Evolutionary conservation across 2,797 vertebrate genomes (phyloP).

Genomic region (Rhadinocentrus ornatus): DNA sequence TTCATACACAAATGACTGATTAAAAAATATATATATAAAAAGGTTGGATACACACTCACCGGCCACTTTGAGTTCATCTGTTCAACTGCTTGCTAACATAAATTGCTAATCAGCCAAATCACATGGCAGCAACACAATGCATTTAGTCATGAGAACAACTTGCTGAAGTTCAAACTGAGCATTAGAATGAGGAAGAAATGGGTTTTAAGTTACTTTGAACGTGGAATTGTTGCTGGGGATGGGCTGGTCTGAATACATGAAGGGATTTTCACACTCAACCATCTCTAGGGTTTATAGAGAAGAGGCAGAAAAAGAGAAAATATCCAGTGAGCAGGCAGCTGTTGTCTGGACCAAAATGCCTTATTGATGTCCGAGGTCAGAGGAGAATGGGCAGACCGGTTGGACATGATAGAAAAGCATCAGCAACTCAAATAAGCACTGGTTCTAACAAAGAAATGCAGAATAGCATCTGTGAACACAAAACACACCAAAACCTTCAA

Average conservation of each 20-base stretch:
- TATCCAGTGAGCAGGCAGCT: no score
- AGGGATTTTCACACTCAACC: no score
- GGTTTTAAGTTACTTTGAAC: neutral
- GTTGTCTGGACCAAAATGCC: constrained; percentile 28
- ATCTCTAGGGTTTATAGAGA: neutral
- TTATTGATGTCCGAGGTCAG: constrained; percentile 61
- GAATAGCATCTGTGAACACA: no score
- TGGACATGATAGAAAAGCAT: neutral
- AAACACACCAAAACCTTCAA: no score
- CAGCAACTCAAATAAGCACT: no score
- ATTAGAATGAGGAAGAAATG: neutral
- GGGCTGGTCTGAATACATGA: neutral
- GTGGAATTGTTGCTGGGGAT: neutral
- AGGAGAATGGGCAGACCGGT: constrained; percentile 32
- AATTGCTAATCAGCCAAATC: no score
- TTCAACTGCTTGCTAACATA: neutral
- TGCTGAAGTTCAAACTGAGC: neutral
- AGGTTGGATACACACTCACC: no score
- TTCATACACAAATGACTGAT: no score
- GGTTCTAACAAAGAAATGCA: no score
- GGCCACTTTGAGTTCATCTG: neutral
- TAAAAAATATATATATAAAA: no score
- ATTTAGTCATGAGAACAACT: neutral
- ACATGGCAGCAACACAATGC: no score
- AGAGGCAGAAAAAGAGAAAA: neutral